Evolutionary conservation across 1,140 invertebrate species (phyloP), one percentile per base, ranked within the genome.

Genomic region (Chelonus insularis): DNA sequence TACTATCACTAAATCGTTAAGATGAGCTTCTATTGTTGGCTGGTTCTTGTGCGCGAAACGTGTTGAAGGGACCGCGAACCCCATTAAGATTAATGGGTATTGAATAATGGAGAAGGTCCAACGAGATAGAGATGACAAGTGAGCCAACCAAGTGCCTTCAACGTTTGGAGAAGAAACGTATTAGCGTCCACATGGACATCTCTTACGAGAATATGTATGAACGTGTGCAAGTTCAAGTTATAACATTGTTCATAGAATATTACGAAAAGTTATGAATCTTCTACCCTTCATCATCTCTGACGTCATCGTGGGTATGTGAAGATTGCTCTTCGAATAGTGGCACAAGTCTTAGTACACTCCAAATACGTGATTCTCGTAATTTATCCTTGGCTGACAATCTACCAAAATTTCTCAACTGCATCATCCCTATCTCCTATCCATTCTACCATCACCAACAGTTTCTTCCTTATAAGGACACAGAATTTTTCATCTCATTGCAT

Each of bases 11-110:
- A 66, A 69, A 72, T 72, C 68, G 67, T 66, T 57, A 21, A 23
- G 18, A 58, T 57, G 52, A 52, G 59, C 51, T 51, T 37, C 60
- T 60, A 69, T 70, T 72, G 70, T 70, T 60, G 57, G 25, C 48
- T 62, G 63, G 67, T 63, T 67, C 60, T 64, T 60, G 32, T 20
- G 21, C 20, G 55, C 43, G 47, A 70, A 72, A 71, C 69, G 66
- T 73, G 68, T 66, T 69, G 65, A 69, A 71, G 59, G 65, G 65
- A 69, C 66, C 65, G 69, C 63, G 63, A 66, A 62, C 64, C 65
- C 67, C 71, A 73, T 74, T 74, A 74, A 73, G 72, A 71, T 73
- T 73, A 74, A 74, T 74, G 72, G 70, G 55, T 73, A 67, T 73
- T 71, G 68, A 67, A 70, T 67, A 68, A 63, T 62, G 64, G 70